Base-by-base conservation (phyloP, 2,797 vertebrate species). In the Florisuga fusca region DNA sequence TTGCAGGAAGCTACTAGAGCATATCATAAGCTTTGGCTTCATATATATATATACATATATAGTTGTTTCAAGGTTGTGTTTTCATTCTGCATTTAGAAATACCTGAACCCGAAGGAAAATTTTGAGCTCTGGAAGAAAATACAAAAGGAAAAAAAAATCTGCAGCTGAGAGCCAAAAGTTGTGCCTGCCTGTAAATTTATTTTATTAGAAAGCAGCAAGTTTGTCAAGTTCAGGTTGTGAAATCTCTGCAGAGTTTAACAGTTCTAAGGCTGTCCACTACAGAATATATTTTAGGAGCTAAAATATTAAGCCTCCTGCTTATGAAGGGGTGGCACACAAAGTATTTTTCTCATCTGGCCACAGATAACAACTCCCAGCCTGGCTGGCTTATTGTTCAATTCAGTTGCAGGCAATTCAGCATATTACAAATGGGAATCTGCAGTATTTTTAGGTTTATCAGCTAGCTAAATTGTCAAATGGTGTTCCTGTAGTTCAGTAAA, bases 1-100 rank as follows among this genome's bases (percentile, higher is more conserved):
- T 98, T 80, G 90, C 74, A 85, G 97, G 98, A 98, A 98, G 98
- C 97, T 98, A 97, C 98, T 95, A 95, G 96, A 97, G 97, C 98
- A 96, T 97, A 97, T 98, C 97, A 97, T 80, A 96, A 87, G 94
- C 97, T 97, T 98, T 97, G 89, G 48, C 84, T 92, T 97, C 10
- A 38, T 41, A 41, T 41, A 41, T 41, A 41, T 41, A 41, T 41
- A 41, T 41, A 23, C 25, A 11, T 50, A 97, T 98, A 97, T 97
- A 95, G 51, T 97, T 96, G 26, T 67, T 71, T 90, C 68, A 81
- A 78, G 97, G 97, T 97, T 98, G n/a, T 25, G 16, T 64, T 95
- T 96, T 66, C 2, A 4, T 29, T 89, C 9, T 27, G 18, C 46
- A 1, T 84, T 93, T 76, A 77, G 57, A 95, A 95, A 66, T 31